A percentile compares a stretch with the other conserved stretches of the same genome.
Conservation (phyloP, 2,797 vertebrate genomes). For the Gadopsis marmoratus region DNA sequence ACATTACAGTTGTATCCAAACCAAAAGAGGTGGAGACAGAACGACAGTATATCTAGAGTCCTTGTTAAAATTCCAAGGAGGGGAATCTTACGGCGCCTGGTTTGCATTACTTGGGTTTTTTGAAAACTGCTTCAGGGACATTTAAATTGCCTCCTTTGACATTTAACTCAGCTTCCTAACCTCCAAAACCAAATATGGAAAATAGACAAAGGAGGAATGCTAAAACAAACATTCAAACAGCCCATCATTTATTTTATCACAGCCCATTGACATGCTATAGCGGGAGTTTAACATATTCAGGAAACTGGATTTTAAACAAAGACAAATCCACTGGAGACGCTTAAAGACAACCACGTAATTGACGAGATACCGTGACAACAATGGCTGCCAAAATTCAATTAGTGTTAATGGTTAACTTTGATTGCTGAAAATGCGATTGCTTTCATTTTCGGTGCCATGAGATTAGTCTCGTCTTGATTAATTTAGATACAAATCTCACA, state of each 20-base stretch:
- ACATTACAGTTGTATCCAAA: conserved; percentile 35
- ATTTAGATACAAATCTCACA: conserved; percentile 1
- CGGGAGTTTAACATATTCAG: conserved; percentile 51
- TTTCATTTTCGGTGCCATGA: conserved; percentile 18
- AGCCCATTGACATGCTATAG: conserved; percentile 65
- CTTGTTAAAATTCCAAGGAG: conserved; percentile 65
- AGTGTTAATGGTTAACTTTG: conserved; percentile 1
- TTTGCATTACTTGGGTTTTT: conserved; percentile 73
- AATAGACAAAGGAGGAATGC: conserved; percentile 68
- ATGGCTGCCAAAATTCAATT: conserved; percentile 38
- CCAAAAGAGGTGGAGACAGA: conserved; percentile 50
- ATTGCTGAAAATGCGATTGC: conserved; percentile 16
- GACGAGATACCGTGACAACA: conserved; percentile 19
- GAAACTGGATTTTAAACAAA: conserved; percentile 60
- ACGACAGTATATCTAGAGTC: conserved; percentile 38
- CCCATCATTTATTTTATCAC: conserved; percentile 73
- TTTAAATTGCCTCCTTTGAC: conserved; percentile 73
- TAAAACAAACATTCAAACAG: conserved; percentile 65
- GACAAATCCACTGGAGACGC: conserved; percentile 35
- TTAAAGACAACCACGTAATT: conserved; percentile 27
- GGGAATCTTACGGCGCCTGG: conserved; percentile 70
- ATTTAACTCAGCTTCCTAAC: conserved; percentile 64
- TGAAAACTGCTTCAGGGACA: conserved; percentile 66
- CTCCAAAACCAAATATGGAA: conserved; percentile 73
- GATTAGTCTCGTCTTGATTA: background rate